Conservation (phyloP, 2,113 vertebrate genomes). For the Opisthocomus hoazin region DNA sequence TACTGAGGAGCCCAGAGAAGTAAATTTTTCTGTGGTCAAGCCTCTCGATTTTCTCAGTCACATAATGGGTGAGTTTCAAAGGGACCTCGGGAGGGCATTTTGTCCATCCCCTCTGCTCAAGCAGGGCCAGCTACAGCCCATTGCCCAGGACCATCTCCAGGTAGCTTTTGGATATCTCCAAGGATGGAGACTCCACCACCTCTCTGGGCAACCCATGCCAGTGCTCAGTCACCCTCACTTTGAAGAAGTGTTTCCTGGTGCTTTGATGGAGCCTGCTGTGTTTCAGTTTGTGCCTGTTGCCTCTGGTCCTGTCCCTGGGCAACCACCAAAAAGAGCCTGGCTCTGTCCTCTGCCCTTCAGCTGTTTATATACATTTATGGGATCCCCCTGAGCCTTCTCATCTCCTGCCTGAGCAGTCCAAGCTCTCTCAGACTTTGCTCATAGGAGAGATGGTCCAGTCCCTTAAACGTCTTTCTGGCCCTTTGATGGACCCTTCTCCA, state of each 20-base stretch:
- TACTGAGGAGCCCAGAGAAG: background rate
- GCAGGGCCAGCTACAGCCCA: background rate
- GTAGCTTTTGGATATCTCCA: background rate
- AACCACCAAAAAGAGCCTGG: background rate
- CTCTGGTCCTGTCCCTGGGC: background rate
- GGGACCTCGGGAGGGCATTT: background rate
- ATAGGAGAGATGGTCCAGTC: background rate
- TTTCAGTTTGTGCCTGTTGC: background rate
- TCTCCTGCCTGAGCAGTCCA: background rate
- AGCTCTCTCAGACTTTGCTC: background rate
- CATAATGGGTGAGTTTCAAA: background rate
- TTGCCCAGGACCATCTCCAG: background rate
- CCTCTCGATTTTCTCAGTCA: background rate
- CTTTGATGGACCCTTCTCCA: background rate
- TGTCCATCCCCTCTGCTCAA: background rate
- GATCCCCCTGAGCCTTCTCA: background rate
- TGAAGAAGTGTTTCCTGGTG: background rate
- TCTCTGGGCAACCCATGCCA: background rate
- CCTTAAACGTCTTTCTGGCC: background rate
- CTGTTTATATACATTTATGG: background rate
- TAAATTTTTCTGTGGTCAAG: background rate
- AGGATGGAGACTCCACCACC: background rate
- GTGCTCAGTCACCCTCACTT: background rate
- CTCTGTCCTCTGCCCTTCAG: background rate
- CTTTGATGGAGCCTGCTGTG: background rate